phyloP scores from a whole-genome alignment of 2,888 invertebrate species.

The Cenopis cana region DNA sequence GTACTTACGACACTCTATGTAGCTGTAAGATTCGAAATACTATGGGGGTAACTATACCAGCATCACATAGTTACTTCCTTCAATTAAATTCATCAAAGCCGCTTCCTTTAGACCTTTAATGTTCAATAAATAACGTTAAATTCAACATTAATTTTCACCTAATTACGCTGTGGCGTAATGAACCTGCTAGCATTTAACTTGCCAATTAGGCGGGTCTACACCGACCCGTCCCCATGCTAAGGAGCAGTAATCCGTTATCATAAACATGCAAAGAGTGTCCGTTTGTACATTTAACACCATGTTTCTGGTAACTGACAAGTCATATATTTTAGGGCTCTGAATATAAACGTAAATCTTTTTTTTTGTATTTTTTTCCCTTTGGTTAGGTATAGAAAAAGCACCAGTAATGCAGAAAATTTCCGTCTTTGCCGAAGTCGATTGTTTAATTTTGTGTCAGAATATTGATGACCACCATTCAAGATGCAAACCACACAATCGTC shows the following conservation, averaged over 20 bases:
- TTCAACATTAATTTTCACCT: constrained; percentile 43
- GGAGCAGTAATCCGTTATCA: background rate
- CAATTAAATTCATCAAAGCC: constrained; percentile 36
- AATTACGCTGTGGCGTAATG: constrained; percentile 42
- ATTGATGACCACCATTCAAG: background rate
- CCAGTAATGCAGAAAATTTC: too few species aligned
- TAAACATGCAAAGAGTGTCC: background rate
- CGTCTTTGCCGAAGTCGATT: too few species aligned
- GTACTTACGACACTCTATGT: background rate
- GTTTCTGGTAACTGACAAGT: background rate
- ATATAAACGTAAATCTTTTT: background rate
- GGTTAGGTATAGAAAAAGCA: too few species aligned
- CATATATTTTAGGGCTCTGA: background rate
- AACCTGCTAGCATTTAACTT: constrained; percentile 38
- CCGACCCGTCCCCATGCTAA: constrained; percentile 14
- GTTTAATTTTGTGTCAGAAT: background rate
- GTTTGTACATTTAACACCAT: background rate
- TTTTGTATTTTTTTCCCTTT: background rate
- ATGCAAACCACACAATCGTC: background rate
- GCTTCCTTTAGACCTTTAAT: constrained; percentile 40
- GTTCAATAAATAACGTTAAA: constrained; percentile 40
- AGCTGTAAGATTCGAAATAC: background rate
- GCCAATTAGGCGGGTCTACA: constrained; percentile 39
- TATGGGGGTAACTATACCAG: background rate
- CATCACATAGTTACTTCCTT: background rate